phyloP scores from a whole-genome alignment of 2,113 vertebrate species.

The Acanthochromis polyacanthus region DNA sequence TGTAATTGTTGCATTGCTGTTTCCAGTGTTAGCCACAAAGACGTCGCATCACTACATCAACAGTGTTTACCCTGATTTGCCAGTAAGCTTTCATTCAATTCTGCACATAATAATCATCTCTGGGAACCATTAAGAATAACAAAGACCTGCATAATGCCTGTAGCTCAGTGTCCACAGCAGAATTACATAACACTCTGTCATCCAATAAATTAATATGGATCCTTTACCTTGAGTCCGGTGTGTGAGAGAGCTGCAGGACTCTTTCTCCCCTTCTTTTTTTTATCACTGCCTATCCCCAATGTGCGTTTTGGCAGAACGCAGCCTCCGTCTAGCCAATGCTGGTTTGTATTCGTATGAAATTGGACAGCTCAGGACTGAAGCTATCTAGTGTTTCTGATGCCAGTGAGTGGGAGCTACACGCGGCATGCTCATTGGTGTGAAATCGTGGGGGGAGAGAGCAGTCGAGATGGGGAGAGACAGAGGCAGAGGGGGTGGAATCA shows the following conservation, averaged over 20 bases:
- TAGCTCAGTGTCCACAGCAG: conserved; percentile 35
- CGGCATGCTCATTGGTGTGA: conserved; percentile 79
- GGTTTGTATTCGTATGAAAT: conserved; percentile 58
- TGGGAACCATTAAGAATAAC: conserved; percentile 25
- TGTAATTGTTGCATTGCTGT: conserved; percentile 7
- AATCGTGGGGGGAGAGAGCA: conserved; percentile 58
- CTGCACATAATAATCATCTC: conserved; percentile 24
- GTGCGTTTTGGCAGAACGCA: conserved; percentile 50
- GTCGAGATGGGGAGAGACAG: conserved; percentile 52
- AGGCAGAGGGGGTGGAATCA: conserved; percentile 50
- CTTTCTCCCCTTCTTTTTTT: conserved; percentile 45
- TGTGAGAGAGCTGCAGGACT: conserved; percentile 57
- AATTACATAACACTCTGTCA: conserved; percentile 64
- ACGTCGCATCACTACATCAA: conserved; percentile 20
- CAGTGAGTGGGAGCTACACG: conserved; percentile 78
- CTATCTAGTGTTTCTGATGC: conserved; percentile 75
- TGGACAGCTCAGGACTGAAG: conserved; percentile 62
- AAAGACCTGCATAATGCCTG: conserved; percentile 6
- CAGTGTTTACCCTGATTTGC: conserved; percentile 11
- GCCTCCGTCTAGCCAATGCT: conserved; percentile 49
- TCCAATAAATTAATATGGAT: conserved; percentile 62
- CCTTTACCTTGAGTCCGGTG: conserved; percentile 78
- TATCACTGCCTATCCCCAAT: conserved; percentile 51
- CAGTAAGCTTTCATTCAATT: conserved; percentile 37
- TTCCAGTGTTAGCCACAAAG: conserved; percentile 3